Evolutionary conservation across 2,888 invertebrate genomes (phyloP).

Genomic region (Phyllotreta cruciferae): DNA sequence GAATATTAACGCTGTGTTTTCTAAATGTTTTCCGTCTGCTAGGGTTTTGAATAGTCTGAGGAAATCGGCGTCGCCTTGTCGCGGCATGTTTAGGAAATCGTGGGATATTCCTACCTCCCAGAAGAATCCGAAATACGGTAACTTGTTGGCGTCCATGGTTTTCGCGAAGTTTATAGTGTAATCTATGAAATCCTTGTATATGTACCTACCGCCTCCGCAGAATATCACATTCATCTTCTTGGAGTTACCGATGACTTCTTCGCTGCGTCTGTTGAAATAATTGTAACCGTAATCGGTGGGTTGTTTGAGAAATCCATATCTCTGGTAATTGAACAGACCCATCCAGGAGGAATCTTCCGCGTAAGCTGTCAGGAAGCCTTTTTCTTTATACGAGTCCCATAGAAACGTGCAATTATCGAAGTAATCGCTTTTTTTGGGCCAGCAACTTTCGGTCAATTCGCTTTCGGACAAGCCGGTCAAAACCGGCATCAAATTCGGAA

Average conservation of each 20-base stretch:
- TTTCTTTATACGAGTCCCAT: conserved; percentile 76
- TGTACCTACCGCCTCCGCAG: conserved; percentile 7
- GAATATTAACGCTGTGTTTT: conserved; percentile 74
- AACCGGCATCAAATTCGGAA: conserved; percentile 85
- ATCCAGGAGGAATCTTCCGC: conserved; percentile 78
- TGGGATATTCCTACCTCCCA: conserved; percentile 83
- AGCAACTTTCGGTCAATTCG: conserved; percentile 71
- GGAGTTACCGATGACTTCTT: conserved; percentile 14
- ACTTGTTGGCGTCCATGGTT: conserved; percentile 46
- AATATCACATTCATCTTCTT: conserved; percentile 8
- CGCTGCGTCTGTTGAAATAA: conserved; percentile 20
- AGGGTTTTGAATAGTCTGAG: conserved; percentile 68
- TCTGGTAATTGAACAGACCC: conserved; percentile 78
- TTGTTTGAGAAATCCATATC: conserved; percentile 72
- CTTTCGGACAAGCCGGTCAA: conserved; percentile 73
- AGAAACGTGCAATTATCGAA: conserved; percentile 77
- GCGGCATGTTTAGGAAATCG: conserved; percentile 71
- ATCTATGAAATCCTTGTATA: conserved; percentile 19
- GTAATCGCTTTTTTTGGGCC: conserved; percentile 59
- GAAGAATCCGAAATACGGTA: conserved; percentile 77
- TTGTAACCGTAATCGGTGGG: conserved; percentile 69
- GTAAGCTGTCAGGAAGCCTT: conserved; percentile 79
- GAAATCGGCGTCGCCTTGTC: conserved; percentile 71
- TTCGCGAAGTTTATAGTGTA: conserved; percentile 18
- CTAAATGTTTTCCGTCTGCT: conserved; percentile 66